Percentiles rank a stretch among this genome's conserved stretches.
phyloP scores from a whole-genome alignment of 2,797 vertebrate genomes.

The Enteromius afrohamiltoni region DNA sequence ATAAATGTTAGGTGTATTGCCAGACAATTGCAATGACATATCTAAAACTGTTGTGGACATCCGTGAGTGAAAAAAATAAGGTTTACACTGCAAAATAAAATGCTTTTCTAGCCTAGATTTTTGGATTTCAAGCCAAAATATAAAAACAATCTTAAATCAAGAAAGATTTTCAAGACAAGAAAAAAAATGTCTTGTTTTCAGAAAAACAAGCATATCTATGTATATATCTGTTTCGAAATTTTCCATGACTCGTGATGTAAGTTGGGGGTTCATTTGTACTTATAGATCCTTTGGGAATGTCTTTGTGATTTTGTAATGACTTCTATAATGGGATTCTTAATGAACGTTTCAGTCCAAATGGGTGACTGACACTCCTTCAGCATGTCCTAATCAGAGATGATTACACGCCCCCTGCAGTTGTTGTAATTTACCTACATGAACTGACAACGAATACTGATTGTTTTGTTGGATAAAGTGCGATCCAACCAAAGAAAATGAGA shows the following conservation, averaged over 20 bases:
- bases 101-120: too few relatives aligned
- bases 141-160: too few relatives aligned
- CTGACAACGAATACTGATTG: constrained; percentile 26
- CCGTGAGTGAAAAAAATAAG: background rate
- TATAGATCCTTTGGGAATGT: constrained; percentile 22
- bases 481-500: constrained; percentile 6
- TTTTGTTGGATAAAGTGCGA: constrained; percentile 25
- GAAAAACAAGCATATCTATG: too few relatives aligned
- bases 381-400: constrained; percentile 45
- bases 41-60: background rate
- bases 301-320: constrained; percentile 38
- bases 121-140: too few relatives aligned
- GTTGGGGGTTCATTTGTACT: background rate
- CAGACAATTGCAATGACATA: background rate
- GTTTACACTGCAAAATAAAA: too few relatives aligned
- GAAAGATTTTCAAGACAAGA: too few relatives aligned
- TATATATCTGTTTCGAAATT: background rate
- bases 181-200: too few relatives aligned
- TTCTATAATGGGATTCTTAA: constrained; percentile 37
- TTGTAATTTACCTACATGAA: constrained; percentile 34
- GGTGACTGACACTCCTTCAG: constrained; percentile 41
- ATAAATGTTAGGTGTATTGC: background rate
- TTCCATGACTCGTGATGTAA: background rate
- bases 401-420: constrained; percentile 31
- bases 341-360: constrained; percentile 37